phyloP scores from a whole-genome alignment of 2,888 invertebrate genomes.

The Diaphora mendica region DNA sequence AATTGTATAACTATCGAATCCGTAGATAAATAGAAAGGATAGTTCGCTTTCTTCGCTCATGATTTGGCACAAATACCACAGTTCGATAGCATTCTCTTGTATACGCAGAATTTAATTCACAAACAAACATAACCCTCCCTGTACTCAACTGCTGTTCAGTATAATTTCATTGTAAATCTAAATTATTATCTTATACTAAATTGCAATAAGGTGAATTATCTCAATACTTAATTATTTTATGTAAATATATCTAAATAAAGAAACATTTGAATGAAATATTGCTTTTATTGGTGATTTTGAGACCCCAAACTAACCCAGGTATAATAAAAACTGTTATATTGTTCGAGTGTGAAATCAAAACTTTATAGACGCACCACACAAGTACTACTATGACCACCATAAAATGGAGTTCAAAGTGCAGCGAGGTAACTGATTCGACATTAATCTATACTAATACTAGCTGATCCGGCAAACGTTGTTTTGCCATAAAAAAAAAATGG shows the following conservation, averaged over 20 bases:
- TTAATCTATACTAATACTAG: too few species aligned
- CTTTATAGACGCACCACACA: too few species aligned
- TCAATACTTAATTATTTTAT: slow-evolving; percentile 79
- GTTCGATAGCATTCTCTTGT: neutral
- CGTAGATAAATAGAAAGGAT: neutral
- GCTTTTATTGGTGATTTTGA: neutral
- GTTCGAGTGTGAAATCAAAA: too few species aligned
- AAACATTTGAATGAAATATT: slow-evolving; percentile 71
- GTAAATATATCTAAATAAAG: slow-evolving; percentile 81
- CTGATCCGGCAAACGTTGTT: too few species aligned
- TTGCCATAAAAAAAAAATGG: too few species aligned
- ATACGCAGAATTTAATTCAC: slow-evolving; percentile 11
- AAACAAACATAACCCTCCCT: slow-evolving; percentile 25
- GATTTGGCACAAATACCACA: slow-evolving; percentile 11
- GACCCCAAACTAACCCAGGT: neutral
- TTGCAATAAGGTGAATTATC: slow-evolving; percentile 76
- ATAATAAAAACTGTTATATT: too few species aligned
- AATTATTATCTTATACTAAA: slow-evolving; percentile 74
- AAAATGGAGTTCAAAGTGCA: too few species aligned
- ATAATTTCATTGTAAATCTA: slow-evolving; percentile 75
- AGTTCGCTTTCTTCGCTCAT: neutral
- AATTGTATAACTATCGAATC: slow-evolving; percentile 21
- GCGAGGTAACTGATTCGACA: too few species aligned
- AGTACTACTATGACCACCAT: too few species aligned
- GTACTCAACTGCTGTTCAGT: slow-evolving; percentile 53